Base-by-base conservation (phyloP, 2,888 invertebrate species). In the Watsonalla cultraria region DNA sequence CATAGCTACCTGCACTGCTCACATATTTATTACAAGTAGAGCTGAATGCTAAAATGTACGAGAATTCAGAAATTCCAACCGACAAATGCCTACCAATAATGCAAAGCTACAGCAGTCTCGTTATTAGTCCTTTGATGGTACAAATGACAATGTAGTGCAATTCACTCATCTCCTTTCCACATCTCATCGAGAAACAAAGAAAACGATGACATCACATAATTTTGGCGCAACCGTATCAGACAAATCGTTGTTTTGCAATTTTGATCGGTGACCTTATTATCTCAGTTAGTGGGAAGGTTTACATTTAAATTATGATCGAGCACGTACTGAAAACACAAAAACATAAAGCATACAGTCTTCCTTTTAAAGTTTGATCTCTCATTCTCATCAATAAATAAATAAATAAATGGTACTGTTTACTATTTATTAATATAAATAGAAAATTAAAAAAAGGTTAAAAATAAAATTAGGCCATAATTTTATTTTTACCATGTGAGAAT, bases 141-240 rank as follows among this genome's bases (percentile, higher is more conserved):
- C 47, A 55, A 75, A 70, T 72, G 69, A 64, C 68, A 79, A 74
- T 72, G 69, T 67, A 69, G 76, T 62, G 71, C 64, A 72, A 76
- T 68, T 73, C 68, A 71, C 71, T 72, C 74, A 78, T 74, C 70
- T 75, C 69, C 75, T 72, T 65, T 71, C 74, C 68, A 66, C 61
- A 74, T 76, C 63, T 65, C 58, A 55, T 56, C 53, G 53, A 56
- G 57, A 74, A 65, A 87, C 84, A 86, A 86, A 85, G 78, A 75
- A 85, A 84, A 71, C 72, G 85, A 82, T 83, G 83, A 83, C 72
- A 78, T 72, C 70, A 74, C 66, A 66, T 34, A 67, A 76, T 76
- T 74, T 73, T 55, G 65, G 69, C 76, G 68, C 67, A 65, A 67
- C 69, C 64, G 69, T 69, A 72, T 65, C 63, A 67, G 61, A 62